A percentile compares a stretch with the other conserved stretches of the same genome.
Conservation (phyloP, 2,113 vertebrate species). For the Megaceryle torquata region DNA sequence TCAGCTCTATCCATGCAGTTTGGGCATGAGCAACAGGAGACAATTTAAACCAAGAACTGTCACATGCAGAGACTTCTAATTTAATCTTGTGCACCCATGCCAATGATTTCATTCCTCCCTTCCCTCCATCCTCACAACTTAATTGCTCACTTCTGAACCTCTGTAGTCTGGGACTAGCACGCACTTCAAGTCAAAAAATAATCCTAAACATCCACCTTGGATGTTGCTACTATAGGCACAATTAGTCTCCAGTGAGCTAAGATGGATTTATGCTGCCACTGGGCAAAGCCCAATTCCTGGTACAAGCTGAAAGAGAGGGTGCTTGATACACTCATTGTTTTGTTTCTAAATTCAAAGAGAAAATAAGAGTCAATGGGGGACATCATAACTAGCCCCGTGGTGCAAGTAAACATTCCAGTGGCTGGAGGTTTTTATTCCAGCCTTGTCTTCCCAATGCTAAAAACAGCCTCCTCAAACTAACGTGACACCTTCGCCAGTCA, state of each 20-base stretch:
- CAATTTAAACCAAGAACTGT: background rate
- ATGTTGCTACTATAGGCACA: background rate
- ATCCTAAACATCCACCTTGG: background rate
- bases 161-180: background rate
- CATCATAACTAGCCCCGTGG: background rate
- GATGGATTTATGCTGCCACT: background rate
- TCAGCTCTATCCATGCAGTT: background rate
- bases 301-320: background rate
- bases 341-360: background rate
- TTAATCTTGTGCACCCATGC: background rate
- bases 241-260: background rate
- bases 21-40: background rate
- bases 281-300: background rate
- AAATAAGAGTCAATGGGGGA: background rate
- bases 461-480: background rate
- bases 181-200: background rate
- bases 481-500: background rate
- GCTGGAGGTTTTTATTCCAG: background rate
- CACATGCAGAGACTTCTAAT: background rate
- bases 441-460: background rate
- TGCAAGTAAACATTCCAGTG: background rate
- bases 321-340: fast-evolving
- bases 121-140: background rate
- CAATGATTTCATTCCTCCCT: background rate
- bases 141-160: constrained; percentile 11